phyloP scores from a whole-genome alignment of 2,888 invertebrate species.

The Cheilosia pagana region DNA sequence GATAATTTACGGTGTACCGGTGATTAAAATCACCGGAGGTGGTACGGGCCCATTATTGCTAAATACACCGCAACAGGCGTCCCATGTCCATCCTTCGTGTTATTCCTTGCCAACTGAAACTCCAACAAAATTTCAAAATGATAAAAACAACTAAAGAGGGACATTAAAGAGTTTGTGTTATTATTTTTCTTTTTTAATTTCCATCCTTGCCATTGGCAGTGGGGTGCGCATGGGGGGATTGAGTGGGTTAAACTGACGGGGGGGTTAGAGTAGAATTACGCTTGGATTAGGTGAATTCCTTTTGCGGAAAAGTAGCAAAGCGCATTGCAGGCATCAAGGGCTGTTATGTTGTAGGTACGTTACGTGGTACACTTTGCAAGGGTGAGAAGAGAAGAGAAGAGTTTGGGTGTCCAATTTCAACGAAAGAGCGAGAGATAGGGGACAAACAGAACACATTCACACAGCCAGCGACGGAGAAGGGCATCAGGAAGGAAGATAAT shows the following conservation, averaged over 20 bases:
- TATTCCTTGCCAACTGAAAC: conserved; percentile 7
- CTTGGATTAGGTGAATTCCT: conserved; percentile 38
- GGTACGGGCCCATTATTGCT: conserved; percentile 64
- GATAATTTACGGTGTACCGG: conserved; percentile 67
- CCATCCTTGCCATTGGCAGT: conserved; percentile 17
- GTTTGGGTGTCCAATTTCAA: conserved; percentile 49
- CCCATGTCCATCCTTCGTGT: conserved; percentile 23
- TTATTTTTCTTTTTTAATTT: conserved; percentile 36
- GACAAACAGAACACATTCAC: conserved; percentile 47
- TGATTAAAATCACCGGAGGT: conserved; percentile 72
- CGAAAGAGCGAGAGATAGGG: conserved; percentile 37
- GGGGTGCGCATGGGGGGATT: background rate
- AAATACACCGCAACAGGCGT: conserved; percentile 66
- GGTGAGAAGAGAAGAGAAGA: background rate
- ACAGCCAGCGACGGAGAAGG: conserved; percentile 15
- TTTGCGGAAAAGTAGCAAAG: conserved; percentile 44
- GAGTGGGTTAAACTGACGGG: background rate
- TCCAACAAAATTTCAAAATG: conserved; percentile 41
- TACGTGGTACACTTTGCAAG: background rate
- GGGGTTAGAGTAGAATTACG: conserved; percentile 15
- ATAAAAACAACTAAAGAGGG: conserved; percentile 18
- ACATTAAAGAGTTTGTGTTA: conserved; percentile 46
- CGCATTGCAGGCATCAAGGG: conserved; percentile 1
- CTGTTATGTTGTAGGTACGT: background rate
- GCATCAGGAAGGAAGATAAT: conserved; percentile 47